A percentile compares a stretch with the other conserved stretches of the same genome.
These are phyloP conservation scores for Cephalopterus ornatus DNA, from an alignment of 2,113 vertebrate genomes.

Conservation along the genomic window DNA sequence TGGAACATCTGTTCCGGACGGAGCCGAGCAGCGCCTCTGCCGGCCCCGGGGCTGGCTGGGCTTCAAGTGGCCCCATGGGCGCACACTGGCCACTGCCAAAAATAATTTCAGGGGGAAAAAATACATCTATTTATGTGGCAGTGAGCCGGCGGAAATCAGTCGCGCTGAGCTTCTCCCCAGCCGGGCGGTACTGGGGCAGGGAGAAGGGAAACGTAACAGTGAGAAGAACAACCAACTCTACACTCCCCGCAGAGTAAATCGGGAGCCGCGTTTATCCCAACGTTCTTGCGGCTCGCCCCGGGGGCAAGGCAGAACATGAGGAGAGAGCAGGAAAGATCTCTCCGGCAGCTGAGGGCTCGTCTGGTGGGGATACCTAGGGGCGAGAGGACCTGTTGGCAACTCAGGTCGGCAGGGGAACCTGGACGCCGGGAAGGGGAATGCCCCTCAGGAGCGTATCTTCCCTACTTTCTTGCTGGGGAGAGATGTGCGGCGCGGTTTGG, in stretches of 20 bases:
- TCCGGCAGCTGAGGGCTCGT: background rate
- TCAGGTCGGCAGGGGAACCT: background rate
- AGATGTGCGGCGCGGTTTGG: accelerated
- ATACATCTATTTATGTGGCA: background rate
- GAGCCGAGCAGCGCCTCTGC: background rate
- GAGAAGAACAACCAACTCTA: background rate
- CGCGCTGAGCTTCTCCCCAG: background rate
- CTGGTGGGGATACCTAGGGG: background rate
- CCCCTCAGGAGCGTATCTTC: background rate
- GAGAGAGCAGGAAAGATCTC: background rate
- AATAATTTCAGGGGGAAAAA: background rate
- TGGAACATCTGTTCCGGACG: background rate
- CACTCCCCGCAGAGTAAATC: background rate
- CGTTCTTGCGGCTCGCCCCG: background rate
- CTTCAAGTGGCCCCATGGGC: background rate
- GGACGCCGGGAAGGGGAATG: background rate
- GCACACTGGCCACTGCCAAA: background rate
- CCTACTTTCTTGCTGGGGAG: background rate
- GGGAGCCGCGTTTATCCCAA: background rate
- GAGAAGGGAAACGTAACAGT: background rate
- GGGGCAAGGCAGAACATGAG: background rate
- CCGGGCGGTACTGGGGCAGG: background rate
- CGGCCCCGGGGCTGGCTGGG: background rate
- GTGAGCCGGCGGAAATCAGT: background rate
- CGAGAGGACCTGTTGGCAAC: background rate